Evolutionary conservation across 1,140 invertebrate genomes (phyloP), one percentile per base, ranked within the genome.

Genomic region (Pogonomyrmex barbatus): DNA sequence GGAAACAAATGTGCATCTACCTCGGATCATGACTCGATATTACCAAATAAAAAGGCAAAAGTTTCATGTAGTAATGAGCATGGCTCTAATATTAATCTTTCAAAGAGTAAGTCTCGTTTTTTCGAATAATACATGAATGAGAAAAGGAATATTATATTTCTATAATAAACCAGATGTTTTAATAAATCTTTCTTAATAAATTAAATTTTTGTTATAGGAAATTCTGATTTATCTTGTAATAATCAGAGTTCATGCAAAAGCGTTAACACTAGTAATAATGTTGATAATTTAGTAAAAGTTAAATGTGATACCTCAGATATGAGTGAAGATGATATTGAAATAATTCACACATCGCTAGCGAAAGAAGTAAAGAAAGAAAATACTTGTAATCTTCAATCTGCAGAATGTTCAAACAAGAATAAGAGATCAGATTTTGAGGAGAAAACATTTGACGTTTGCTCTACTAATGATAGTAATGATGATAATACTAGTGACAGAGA

Each of bases 311-410:
- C 2, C 67, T 6, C 9, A 33, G 17, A 47, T 71, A 24, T 58
- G 14, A 30, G 50, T 8, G 85, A 90, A 0, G 84, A 88, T 60
- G 85, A 88, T n/a, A 82, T 91, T 39, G 42, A 90, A 86, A 88
- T 92, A 68, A 33, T 92, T 71, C 71, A 90, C 12, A 6, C 63
- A 62, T 79, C 56, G 17, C 14, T 60, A 6, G 67, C n/a, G 12
- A 56, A 65, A 14, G 67, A 24, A 17, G 1, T 14, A 33, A 30
- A 10, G 6, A 30, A 52, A 30, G 39, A 9, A 33, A 36, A 0
- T 56, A 30, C 4, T 56, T 4, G 30, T 60, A 36, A 76, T 36
- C 10, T 36, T 56, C 45, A 36, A 17, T 47, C 52, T 36, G 3
- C 6, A 60, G 85, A 47, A 30, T 60, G 10, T 42, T 10, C 12